Base-by-base conservation (phyloP, 2,797 vertebrate species). In the Ctenochaetus hawaiiensis region DNA sequence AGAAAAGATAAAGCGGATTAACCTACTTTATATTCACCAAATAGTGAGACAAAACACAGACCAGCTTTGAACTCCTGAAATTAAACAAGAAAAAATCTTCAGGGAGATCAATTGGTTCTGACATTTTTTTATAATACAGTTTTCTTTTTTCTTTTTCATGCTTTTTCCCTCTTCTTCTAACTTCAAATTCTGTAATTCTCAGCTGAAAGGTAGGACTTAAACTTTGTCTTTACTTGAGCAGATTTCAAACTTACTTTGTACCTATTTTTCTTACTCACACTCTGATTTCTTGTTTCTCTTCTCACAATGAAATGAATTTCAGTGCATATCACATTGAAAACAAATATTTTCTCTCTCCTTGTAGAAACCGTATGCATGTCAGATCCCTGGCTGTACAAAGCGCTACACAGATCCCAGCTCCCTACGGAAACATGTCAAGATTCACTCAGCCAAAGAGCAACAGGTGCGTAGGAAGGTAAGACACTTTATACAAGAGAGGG, bases 371-470 rank as follows among this genome's bases (percentile, higher is more conserved):
- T 99, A 99, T 0, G 98, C 97, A 57, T 99, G 98, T 93, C 98
- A 99, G 95, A 99, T 99, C 52, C 97, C 97, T 0, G 98, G 98
- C 88, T 99, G 98, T 83, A 97, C 97, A 92, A 99, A 99, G 82
- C 97, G 98, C 89, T 99, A 99, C 94, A 99, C 98, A 0, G 98
- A 99, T 90, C 98, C 98, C 87, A 99, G 98, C 95, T 99, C 98
- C 20, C 96, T 99, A 47, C 97, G 98, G 91, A 99, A 99, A 84
- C 98, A 99, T 1, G 98, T 99, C 88, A 99, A 99, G 93, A 98
- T 98, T 73, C 98, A 99, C 90, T 97, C 98, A 0, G 97, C 97
- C 91, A 99, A 99, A 94, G 98, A 99, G 89, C 97, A 99, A 87
- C 98, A 98, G 96, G 96, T 97, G 93, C 96, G 94, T 91, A 97